Evolutionary conservation across 2,888 invertebrate species (phyloP).

Genomic region (Polyommatus icarus): DNA sequence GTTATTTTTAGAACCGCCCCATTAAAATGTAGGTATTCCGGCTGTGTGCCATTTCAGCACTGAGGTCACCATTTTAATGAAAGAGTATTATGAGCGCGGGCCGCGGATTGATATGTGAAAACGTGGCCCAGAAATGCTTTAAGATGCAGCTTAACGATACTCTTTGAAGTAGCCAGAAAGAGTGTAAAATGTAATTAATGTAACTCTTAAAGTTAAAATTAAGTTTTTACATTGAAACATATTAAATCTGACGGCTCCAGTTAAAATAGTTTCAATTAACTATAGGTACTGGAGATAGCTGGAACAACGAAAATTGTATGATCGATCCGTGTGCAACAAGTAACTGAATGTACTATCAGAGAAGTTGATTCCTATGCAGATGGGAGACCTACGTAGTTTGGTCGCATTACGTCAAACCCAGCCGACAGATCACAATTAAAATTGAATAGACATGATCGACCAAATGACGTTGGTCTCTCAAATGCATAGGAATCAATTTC

Average conservation of each 20-base stretch:
- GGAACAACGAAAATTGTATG: too few relatives aligned
- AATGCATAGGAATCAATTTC: too few relatives aligned
- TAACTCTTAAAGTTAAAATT: not conserved
- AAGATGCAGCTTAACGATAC: conserved; percentile 35
- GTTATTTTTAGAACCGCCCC: conserved; percentile 32
- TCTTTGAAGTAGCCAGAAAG: conserved; percentile 11
- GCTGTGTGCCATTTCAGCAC: conserved; percentile 35
- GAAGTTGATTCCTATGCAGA: too few relatives aligned
- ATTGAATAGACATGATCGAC: too few relatives aligned
- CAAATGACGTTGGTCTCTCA: too few relatives aligned
- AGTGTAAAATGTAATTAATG: conserved; percentile 6
- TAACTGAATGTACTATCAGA: too few relatives aligned
- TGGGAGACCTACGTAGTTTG: too few relatives aligned
- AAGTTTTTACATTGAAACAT: not conserved
- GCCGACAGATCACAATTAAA: too few relatives aligned
- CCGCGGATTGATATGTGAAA: conserved; percentile 40
- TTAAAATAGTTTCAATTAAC: too few relatives aligned
- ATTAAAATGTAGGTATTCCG: conserved; percentile 30
- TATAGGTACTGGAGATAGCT: too few relatives aligned
- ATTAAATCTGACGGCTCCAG: not conserved
- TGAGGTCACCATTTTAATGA: conserved; percentile 41
- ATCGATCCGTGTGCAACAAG: too few relatives aligned
- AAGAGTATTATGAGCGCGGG: conserved; percentile 38
- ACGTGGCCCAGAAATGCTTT: conserved; percentile 40
- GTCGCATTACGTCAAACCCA: too few relatives aligned